A percentile compares a stretch with the other conserved stretches of the same genome.
Conservation (phyloP, 1,140 invertebrate species). For the Drosophila pseudoobscura region DNA sequence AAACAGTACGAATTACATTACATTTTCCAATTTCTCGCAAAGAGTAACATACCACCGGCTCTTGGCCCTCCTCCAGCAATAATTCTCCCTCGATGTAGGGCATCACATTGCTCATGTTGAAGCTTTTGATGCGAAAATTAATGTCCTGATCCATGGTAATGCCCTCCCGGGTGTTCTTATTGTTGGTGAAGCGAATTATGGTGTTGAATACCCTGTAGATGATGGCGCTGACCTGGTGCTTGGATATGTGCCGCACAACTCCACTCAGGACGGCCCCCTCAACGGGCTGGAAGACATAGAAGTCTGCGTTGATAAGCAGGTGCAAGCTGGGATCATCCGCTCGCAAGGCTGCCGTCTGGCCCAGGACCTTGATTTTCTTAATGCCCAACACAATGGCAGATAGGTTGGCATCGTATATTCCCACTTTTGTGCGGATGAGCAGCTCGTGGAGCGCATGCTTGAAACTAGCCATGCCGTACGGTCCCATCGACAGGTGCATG, state of each 20-base stretch:
- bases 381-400: conserved; percentile 86
- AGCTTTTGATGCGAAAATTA: conserved; percentile 75
- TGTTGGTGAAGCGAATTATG: conserved; percentile 68
- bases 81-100: conserved; percentile 82
- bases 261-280: conserved; percentile 84
- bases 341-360: conserved; percentile 80
- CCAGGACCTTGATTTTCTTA: conserved; percentile 85
- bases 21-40: background rate
- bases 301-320: conserved; percentile 83
- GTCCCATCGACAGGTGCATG: conserved; percentile 84
- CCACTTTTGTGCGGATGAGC: conserved; percentile 81
- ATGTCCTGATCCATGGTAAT: conserved; percentile 72
- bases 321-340: conserved; percentile 85
- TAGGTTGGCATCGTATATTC: conserved; percentile 83
- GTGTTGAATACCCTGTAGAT: conserved; percentile 82
- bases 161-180: conserved; percentile 34
- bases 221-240: conserved; percentile 69
- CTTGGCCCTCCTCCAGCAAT: conserved; percentile 30
- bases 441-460: conserved; percentile 83
- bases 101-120: conserved; percentile 69
- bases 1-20: background rate
- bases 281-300: conserved; percentile 86
- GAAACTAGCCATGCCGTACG: conserved; percentile 84
- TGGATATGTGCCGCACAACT: conserved; percentile 68
- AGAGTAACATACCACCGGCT: conserved; percentile 27